Evolutionary conservation across 2,888 invertebrate genomes (phyloP).

Genomic region (Cephus pulcher): DNA sequence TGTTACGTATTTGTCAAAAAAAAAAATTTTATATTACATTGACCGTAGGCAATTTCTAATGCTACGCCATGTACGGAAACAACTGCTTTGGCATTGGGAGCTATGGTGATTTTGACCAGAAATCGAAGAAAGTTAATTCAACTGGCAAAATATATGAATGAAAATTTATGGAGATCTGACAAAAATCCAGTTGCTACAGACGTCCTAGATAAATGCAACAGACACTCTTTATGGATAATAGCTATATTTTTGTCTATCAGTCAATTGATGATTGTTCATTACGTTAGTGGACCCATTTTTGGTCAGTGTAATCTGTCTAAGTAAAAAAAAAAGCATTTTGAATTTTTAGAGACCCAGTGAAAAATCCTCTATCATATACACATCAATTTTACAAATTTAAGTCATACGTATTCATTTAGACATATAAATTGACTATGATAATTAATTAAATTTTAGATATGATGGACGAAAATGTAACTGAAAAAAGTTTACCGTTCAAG

Average conservation of each 20-base stretch:
- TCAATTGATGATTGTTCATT: not conserved
- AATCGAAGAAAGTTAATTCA: not conserved
- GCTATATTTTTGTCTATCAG: not conserved
- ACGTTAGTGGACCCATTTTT: not conserved
- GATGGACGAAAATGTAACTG: constrained; percentile 28
- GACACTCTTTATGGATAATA: not conserved
- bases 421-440: no score
- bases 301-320: not conserved
- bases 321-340: no score
- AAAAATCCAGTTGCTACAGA: not conserved
- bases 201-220: not conserved
- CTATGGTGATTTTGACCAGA: not conserved
- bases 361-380: not conserved
- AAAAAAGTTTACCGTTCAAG: constrained; percentile 41
- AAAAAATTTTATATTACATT: not conserved
- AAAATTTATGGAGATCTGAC: not conserved
- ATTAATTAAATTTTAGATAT: not conserved
- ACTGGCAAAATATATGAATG: not conserved
- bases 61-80: not conserved
- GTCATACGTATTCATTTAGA: not conserved
- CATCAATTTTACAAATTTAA: not conserved
- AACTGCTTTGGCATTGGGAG: not conserved
- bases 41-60: not conserved
- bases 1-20: not conserved
- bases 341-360: not conserved